Conservation (phyloP, 2,888 invertebrate species). For the Drosophila anomelani region DNA sequence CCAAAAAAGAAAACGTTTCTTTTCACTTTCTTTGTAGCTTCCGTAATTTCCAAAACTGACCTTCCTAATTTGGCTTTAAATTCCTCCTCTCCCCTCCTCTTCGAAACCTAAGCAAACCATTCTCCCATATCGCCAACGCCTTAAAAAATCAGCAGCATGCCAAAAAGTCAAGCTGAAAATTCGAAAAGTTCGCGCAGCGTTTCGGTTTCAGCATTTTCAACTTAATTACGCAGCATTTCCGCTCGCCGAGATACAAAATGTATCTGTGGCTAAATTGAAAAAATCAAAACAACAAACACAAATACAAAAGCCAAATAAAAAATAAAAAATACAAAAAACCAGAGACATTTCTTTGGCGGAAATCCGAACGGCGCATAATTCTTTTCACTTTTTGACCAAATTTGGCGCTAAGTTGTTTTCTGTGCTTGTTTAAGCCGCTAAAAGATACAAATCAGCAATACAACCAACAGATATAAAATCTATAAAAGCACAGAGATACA, state of each 20-base stretch:
- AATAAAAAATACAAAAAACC: neutral
- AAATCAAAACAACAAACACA: constrained; percentile 47
- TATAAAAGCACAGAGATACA: constrained; percentile 31
- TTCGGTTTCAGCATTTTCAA: constrained; percentile 36
- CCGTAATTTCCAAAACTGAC: constrained; percentile 16
- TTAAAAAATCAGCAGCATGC: constrained; percentile 20
- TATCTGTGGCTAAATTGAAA: constrained; percentile 37
- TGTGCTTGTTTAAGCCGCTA: constrained; percentile 17
- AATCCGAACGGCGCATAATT: constrained; percentile 71
- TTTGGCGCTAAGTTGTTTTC: constrained; percentile 58
- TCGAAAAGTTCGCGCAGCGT: constrained; percentile 43
- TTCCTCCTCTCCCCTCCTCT: neutral
- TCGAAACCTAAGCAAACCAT: constrained; percentile 25
- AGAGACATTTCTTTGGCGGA: constrained; percentile 70
- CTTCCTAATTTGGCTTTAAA: constrained; percentile 10
- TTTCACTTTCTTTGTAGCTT: constrained; percentile 21
- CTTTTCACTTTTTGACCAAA: constrained; percentile 77
- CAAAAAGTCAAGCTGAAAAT: constrained; percentile 23
- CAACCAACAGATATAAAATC: constrained; percentile 26
- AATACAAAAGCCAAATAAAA: constrained; percentile 21
- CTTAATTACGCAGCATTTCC: constrained; percentile 70
- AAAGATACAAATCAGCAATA: constrained; percentile 43
- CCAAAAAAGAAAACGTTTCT: neutral
- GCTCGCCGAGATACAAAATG: constrained; percentile 34
- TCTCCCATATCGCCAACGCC: constrained; percentile 65